Base-by-base conservation (phyloP, 2,797 vertebrate species). In the Crax fasciolata region DNA sequence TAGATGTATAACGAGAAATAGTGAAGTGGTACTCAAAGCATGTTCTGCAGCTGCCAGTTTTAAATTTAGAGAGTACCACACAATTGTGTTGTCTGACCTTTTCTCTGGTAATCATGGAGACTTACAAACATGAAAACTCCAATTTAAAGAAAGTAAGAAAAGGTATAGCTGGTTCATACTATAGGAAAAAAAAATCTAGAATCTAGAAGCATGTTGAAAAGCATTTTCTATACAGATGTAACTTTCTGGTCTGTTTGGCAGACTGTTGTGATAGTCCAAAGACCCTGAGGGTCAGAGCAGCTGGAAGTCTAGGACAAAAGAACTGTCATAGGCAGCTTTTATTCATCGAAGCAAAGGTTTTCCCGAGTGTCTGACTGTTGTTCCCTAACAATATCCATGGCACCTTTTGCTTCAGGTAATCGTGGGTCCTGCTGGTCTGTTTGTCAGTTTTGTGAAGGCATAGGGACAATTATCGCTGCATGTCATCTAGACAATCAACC, bases 401-500 rank as follows among this genome's bases (percentile, higher is more conserved):
- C 96, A 89, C 91, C 90, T 85, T 96, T 96, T 95, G 93, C 96
- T 98, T 97, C 92, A 67, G 96, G 97, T 97, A 94, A 77, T 92
- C 5, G 51, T 94, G 94, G 91, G 91, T 96, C 98, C 98, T 96
- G 97, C 98, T 97, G 97, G 93, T 97, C 96, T 98, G 89, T 97
- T 98, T 98, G 96, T 96, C 96, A 96, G 71, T 94, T 94, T 90
- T 93, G 88, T 94, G 96, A 97, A 97, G 96, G 97, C 87, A 91
- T 94, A 97, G 91, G 97, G 95, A 98, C 98, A 98, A 97, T 98
- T 97, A 97, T 97, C 95, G 71, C 98, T 97, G 98, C 98, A 98
- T 98, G 98, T 97, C 97, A 97, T 96, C 97, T 97, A 98, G 98
- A 98, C 98, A 98, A 98, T 98, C 98, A 98, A 97, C 96, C 96